Evolutionary conservation across 37 sponge, comb jelly and placozoan genomes (phyloP).

Genomic region (Geodia barretti): DNA sequence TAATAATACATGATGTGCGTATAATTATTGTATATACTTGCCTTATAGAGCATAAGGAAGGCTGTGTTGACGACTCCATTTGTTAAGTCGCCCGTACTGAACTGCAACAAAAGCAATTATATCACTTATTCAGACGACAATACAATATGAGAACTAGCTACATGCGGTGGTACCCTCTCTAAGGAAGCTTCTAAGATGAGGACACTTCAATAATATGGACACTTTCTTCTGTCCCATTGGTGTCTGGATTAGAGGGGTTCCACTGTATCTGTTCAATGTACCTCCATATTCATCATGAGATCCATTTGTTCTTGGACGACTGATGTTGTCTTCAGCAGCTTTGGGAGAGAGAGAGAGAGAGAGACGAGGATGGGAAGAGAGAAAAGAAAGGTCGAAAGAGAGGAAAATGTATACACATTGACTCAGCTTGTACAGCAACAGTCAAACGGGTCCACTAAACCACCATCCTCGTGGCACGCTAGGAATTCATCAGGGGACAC

Average conservation of each 20-base stretch:
- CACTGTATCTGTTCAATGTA: neutral
- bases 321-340: slow-evolving; percentile 57
- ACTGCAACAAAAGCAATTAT: slow-evolving; percentile 13
- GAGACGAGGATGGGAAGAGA: neutral
- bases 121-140: too few species aligned
- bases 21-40: neutral
- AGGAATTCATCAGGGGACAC: too few species aligned
- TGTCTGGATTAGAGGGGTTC: neutral
- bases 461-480: too few species aligned
- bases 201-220: too few species aligned
- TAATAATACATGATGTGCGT: neutral
- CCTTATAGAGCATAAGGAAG: slow-evolving; percentile 88
- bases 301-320: slow-evolving; percentile 69
- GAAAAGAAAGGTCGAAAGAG: neutral
- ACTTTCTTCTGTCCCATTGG: too few species aligned
- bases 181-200: too few species aligned
- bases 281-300: slow-evolving; percentile 69
- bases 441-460: too few species aligned
- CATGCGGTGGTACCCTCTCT: too few species aligned
- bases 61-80: slow-evolving; percentile 91
- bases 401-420: too few species aligned
- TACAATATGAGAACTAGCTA: too few species aligned
- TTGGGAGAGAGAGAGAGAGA: neutral
- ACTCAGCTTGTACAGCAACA: too few species aligned
- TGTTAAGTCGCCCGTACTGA: slow-evolving; percentile 54